Evolutionary conservation across 2,888 invertebrate species (phyloP), one percentile per base, ranked within the genome.

Genomic region (Aspidapion aeneum): DNA sequence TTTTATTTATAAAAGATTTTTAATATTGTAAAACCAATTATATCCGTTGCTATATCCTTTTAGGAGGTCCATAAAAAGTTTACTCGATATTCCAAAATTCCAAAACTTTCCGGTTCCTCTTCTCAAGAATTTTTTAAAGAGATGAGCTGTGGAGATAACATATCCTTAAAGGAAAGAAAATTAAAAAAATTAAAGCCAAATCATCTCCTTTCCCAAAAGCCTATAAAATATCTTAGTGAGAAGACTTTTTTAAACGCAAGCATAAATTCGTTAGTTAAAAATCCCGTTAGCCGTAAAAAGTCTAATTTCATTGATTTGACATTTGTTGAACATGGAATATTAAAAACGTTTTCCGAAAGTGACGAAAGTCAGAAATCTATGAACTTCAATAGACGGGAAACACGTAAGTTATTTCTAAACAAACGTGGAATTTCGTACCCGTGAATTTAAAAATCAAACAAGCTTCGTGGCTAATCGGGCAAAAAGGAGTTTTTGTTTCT

Each of bases 241-340:
- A 59, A 55, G 22, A 62, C 60, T 1, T 62, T 62, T 59, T 35
- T 62, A 2, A 62, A 35, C 19, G 22, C 51, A 18, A 65, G 55
- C 22, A 21, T 65, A 54, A 52, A 18, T 18, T 62, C 62, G 52
- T 49, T 60, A 35, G 12, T 35, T 35, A 12, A 35, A 12, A 35
- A 21, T n/a, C 19, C 18, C 3, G 21, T 1, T 54, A n/a, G 54
- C 17, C 18, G 48, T 22, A 22, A 18, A 21, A 57, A 22, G 55
- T 21, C 17, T 17, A 49, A 60, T 54, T 18, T 20, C 57, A 50
- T 56, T 57, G 52, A 59, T 21, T 19, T 59, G 18, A 59, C 59
- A 12, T 59, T 18, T 52, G 22, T 17, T 17, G 59, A 59, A 56
- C 12, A 56, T 51, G 59, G 18, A 18, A 5, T 18, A 1, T 17